Evolutionary conservation across 2,888 invertebrate genomes (phyloP).

Genomic region (Euzophera pinguis): DNA sequence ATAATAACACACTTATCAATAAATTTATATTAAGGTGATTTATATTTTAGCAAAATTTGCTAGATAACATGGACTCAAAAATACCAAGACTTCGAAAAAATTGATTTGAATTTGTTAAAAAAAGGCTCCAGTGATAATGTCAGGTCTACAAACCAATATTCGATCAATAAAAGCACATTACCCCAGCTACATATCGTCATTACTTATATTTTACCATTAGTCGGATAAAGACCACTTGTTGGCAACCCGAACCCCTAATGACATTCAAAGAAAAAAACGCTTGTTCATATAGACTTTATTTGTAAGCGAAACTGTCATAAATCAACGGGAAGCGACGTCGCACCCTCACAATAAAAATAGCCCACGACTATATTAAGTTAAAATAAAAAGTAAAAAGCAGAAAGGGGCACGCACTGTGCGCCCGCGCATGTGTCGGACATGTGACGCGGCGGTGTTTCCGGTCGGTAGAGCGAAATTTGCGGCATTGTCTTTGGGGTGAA

Average conservation of each 20-base stretch:
- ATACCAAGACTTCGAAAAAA: background rate
- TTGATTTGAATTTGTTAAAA: background rate
- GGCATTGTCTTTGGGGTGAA: constrained; percentile 48
- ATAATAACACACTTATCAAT: background rate
- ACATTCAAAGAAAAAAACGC: constrained; percentile 34
- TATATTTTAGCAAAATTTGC: too few relatives aligned
- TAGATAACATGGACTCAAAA: too few relatives aligned
- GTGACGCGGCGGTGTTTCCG: constrained; percentile 65
- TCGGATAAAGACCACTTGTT: constrained; percentile 55
- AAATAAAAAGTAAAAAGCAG: constrained; percentile 49
- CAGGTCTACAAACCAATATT: constrained; percentile 52
- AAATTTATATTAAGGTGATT: too few relatives aligned
- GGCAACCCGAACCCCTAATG: constrained; percentile 40
- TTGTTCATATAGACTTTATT: constrained; percentile 21
- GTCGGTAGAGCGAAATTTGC: constrained; percentile 58
- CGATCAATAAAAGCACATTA: constrained; percentile 43
- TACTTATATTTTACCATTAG: constrained; percentile 66
- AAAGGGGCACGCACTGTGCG: constrained; percentile 59
- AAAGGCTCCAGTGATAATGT: background rate
- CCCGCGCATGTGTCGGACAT: constrained; percentile 68
- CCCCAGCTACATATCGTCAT: constrained; percentile 50
- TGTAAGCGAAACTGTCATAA: constrained; percentile 42
- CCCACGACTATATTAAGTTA: constrained; percentile 49
- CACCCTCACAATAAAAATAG: constrained; percentile 61
- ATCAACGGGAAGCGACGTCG: constrained; percentile 50